Evolutionary conservation across 2,888 invertebrate species (phyloP).

Genomic region (Xylocampa areola): DNA sequence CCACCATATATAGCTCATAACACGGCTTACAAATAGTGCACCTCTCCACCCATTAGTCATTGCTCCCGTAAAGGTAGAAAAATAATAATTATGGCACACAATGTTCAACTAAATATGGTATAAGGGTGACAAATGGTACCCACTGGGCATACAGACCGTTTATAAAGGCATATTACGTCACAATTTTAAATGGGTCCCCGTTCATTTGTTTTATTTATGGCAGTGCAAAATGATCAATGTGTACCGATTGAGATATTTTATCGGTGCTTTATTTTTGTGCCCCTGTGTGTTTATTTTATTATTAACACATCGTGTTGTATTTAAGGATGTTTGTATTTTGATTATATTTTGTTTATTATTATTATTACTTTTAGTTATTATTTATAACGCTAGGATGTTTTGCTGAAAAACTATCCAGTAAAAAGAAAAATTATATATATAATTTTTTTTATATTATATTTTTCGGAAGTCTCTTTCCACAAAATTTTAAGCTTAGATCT

Average conservation of each 20-base stretch:
- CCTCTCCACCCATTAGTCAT: constrained; percentile 23
- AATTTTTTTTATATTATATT: no score
- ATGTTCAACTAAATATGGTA: constrained; percentile 51
- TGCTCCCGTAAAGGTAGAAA: constrained; percentile 31
- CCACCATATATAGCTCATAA: constrained; percentile 14
- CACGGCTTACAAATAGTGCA: constrained; percentile 27
- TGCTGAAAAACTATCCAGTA: no score
- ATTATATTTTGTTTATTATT: no score
- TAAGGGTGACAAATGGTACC: constrained; percentile 43
- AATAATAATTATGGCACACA: constrained; percentile 38
- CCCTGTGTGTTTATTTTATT: background rate
- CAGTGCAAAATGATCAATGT: constrained; percentile 35
- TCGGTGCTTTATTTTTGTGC: constrained; percentile 20
- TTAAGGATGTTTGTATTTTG: no score
- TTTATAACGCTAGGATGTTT: no score
- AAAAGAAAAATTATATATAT: no score
- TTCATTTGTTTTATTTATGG: constrained; percentile 44
- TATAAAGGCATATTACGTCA: constrained; percentile 28
- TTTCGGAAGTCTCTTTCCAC: no score
- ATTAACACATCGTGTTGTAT: no score
- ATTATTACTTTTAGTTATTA: no score
- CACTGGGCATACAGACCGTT: constrained; percentile 27
- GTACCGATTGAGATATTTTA: constrained; percentile 22
- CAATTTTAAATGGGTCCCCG: constrained; percentile 35
- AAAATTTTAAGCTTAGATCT: no score